Evolutionary conservation across 2,113 vertebrate species (phyloP).

Genomic region (cat (Felis catus)): DNA sequence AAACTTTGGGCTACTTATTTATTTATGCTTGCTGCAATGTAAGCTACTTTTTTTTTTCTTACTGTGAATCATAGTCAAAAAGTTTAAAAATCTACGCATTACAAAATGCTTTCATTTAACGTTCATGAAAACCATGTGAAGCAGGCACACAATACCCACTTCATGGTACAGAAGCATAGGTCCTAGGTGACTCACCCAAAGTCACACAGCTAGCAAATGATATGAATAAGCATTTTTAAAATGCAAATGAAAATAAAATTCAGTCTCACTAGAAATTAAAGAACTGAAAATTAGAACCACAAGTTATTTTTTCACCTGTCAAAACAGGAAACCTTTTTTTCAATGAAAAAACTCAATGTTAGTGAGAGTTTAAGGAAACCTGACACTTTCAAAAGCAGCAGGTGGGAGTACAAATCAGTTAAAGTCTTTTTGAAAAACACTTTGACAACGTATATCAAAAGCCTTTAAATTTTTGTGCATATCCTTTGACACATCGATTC

Average conservation of each 20-base stretch:
- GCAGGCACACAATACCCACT: neutral
- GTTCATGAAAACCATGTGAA: neutral
- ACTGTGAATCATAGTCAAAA: neutral
- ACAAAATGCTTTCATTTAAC: constrained; percentile 18
- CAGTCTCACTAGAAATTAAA: constrained; percentile 40
- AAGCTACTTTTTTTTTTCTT: neutral
- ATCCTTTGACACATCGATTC: neutral
- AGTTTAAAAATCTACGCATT: neutral
- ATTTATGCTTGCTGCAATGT: neutral
- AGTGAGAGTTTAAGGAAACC: neutral
- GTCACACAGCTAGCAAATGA: constrained; percentile 9
- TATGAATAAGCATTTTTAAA: neutral
- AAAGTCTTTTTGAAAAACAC: constrained; percentile 21
- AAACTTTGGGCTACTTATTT: constrained; percentile 15
- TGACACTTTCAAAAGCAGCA: constrained; percentile 25
- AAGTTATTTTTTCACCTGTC: constrained; percentile 6
- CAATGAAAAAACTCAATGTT: neutral
- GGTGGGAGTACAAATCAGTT: constrained; percentile 31
- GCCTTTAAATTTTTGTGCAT: constrained; percentile 12
- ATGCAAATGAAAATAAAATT: constrained; percentile 18
- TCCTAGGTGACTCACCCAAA: constrained; percentile 4
- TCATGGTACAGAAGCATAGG: neutral
- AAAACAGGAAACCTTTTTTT: neutral
- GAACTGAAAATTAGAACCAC: constrained; percentile 27
- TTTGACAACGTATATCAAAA: constrained; percentile 9